Base-by-base conservation (phyloP, 2,113 vertebrate genomes). In the Pteruthius melanotis region DNA sequence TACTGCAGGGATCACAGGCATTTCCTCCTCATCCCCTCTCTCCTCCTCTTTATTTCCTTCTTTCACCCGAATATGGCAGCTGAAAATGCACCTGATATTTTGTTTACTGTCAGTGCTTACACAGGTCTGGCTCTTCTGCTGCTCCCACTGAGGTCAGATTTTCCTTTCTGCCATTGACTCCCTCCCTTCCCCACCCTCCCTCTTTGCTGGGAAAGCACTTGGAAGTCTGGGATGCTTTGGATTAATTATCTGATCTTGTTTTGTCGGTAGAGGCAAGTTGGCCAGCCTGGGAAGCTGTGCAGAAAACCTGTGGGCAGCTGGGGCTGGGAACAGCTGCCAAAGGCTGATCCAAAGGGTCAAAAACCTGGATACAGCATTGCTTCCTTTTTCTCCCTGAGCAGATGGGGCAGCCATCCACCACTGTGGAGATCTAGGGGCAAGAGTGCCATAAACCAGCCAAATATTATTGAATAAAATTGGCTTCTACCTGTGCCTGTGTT, bases 251-350 rank as follows among this genome's bases (percentile, higher is more conserved):
- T 63, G 42, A 4, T 74, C 42, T 27, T 65, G 2, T 49, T 66
- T 42, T 20, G 12, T 56, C 0, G 0, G 5, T 56, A 4, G 8
- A 7, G 50, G 8, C 18, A 15, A 35, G 19, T 0, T 39, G 56
- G 45, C 20, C 66, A 44, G 13, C 8, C 8, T 44, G 35, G 59
- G 59, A 47, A 33, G 6, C 3, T 33, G 28, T 23, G 40, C 69
- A 56, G 59, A 9, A 30, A 40, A 56, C 19, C 0, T n/a, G 49
- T 11, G 33, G 28, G 15, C 42, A 40, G 1, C 15, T 47, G 54
- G 42, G n/a, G 27, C 65, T 28, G 18, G 13, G 23, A 65, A 33
- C 18, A 37, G 9, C 22, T 44, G 53, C 14, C 10, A 28, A 30
- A 30, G 33, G 17, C 23, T 50, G 53, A 66, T 39, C 42, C 40